phyloP scores from a whole-genome alignment of 2,113 vertebrate genomes.

The Mungos mungo region DNA sequence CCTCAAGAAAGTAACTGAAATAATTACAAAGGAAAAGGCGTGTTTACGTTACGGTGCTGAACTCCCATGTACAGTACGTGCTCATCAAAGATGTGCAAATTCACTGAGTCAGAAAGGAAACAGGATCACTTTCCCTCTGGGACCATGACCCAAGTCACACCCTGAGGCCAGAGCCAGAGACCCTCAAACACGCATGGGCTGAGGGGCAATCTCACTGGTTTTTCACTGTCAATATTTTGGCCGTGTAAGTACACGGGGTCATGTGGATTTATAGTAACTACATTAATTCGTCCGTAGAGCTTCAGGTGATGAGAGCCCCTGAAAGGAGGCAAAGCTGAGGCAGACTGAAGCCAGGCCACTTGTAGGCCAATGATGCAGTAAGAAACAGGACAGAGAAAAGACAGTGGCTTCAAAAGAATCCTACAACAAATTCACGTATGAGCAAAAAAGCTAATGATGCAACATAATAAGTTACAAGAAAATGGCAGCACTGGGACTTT shows the following conservation, averaged over 20 bases:
- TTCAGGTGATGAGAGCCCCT: not conserved
- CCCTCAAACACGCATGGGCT: not conserved
- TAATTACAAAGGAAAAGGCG: not conserved
- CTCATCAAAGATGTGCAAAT: rapidly evolving
- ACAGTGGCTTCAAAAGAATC: not conserved
- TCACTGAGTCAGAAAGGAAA: not conserved
- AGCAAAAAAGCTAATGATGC: not conserved
- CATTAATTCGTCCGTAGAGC: not conserved
- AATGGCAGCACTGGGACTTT: not conserved
- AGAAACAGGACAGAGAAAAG: not conserved
- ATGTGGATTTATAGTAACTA: not conserved
- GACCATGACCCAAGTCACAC: not conserved
- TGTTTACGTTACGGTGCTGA: not conserved
- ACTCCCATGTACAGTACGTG: not conserved
- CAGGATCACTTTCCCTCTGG: not conserved
- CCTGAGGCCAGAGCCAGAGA: not conserved
- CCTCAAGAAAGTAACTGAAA: not conserved
- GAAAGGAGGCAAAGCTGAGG: not conserved
- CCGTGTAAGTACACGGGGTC: not conserved
- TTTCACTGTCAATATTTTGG: not conserved
- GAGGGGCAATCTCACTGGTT: not conserved
- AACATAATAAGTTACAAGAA: not conserved
- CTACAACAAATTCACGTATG: not conserved
- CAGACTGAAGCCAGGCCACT: not conserved
- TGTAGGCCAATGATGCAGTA: not conserved